phyloP scores from a whole-genome alignment of 2,797 vertebrate species.

The Pipistrellus pipistrellus region DNA sequence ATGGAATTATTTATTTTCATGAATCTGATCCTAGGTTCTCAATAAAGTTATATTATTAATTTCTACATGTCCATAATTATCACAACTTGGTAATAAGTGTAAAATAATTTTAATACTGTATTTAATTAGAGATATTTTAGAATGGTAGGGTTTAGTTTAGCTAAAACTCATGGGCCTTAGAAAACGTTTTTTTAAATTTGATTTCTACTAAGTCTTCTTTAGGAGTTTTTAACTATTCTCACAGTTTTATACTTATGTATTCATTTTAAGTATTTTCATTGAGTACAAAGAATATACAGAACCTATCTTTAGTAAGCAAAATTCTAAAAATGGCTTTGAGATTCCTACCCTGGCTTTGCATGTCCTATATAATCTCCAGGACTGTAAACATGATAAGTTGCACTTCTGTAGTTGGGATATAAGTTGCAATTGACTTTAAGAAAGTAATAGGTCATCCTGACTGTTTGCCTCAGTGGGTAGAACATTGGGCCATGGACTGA shows the following conservation, averaged over 20 bases:
- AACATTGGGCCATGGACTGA: no score
- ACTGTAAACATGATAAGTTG: background rate
- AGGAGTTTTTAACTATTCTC: background rate
- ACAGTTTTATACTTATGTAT: background rate
- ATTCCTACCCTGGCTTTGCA: background rate
- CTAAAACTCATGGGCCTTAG: conserved; percentile 75
- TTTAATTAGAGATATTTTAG: conserved; percentile 82
- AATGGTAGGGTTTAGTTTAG: conserved; percentile 71
- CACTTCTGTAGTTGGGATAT: background rate
- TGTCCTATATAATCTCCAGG: background rate
- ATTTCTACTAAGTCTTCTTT: background rate
- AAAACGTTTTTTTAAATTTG: conserved; percentile 78
- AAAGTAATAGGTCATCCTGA: background rate
- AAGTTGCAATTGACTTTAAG: background rate
- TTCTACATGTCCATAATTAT: background rate
- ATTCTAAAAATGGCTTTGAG: background rate
- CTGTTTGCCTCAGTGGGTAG: no score
- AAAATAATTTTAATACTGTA: conserved; percentile 83
- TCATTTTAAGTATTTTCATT: background rate
- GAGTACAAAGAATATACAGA: background rate
- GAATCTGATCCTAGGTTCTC: background rate
- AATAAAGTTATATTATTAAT: background rate
- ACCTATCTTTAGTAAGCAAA: background rate
- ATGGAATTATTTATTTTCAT: background rate
- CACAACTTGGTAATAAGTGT: background rate